Conservation (phyloP, 2,888 invertebrate species). For the Phaonia tiefii region DNA sequence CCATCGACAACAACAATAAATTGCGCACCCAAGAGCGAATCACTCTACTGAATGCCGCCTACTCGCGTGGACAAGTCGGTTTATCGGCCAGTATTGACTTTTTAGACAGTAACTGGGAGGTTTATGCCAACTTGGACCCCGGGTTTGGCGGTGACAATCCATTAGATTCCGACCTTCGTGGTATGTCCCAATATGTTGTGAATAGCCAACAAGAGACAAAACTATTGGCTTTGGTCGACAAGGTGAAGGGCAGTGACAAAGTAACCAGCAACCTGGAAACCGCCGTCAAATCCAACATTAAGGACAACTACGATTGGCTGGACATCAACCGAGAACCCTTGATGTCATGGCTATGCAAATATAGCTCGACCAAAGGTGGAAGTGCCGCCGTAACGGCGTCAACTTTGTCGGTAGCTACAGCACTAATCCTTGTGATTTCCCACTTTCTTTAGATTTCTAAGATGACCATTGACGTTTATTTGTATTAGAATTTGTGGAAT, state of each 20-base stretch:
- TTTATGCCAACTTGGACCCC: conserved; percentile 71
- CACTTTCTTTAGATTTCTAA: conserved; percentile 69
- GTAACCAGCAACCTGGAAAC: conserved; percentile 69
- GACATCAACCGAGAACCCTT: conserved; percentile 73
- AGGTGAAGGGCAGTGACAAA: conserved; percentile 70
- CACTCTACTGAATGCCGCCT: conserved; percentile 73
- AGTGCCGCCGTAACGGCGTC: conserved; percentile 69
- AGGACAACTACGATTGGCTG: conserved; percentile 74
- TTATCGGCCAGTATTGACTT: conserved; percentile 82
- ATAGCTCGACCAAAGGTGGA: conserved; percentile 62
- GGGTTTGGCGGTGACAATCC: conserved; percentile 75
- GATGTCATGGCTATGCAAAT: conserved; percentile 71
- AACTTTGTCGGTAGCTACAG: conserved; percentile 64
- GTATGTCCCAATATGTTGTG: conserved; percentile 74
- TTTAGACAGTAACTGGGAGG: conserved; percentile 78
- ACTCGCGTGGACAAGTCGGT: conserved; percentile 78
- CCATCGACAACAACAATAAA: conserved; percentile 70
- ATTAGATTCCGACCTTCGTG: conserved; percentile 72
- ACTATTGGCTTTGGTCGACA: conserved; percentile 70
- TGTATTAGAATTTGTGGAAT: too few relatives aligned
- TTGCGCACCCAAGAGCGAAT: conserved; percentile 74
- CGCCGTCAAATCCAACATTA: conserved; percentile 68
- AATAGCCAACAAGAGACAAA: conserved; percentile 72
- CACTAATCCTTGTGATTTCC: conserved; percentile 63
- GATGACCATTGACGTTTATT: too few relatives aligned